Percentiles rank a stretch among this genome's conserved stretches.
Evolutionary conservation across 2,113 vertebrate genomes (phyloP).

Genomic region (zebrafish (Danio rerio)): GRCz12tu NC_133200.1:33851501-33852000

Average conservation of each 20-base stretch:
- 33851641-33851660: too few species aligned
- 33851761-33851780: neutral
- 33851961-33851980: constrained; percentile 76
- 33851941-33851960: constrained; percentile 56
- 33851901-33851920: constrained; percentile 1
- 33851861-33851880: neutral
- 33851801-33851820: neutral
- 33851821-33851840: neutral
- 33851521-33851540: too few species aligned
- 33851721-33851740: neutral
- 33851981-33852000: constrained; percentile 61
- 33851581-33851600: too few species aligned
- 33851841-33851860: neutral
- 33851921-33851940: constrained; percentile 42
- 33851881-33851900: constrained; percentile 11
- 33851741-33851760: neutral
- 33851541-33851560: too few species aligned
- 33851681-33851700: neutral
- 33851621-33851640: too few species aligned
- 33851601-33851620: too few species aligned
- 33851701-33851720: neutral
- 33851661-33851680: too few species aligned
- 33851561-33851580: too few species aligned
- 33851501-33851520: too few species aligned
- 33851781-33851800: neutral